Base-by-base conservation (phyloP, 2,797 vertebrate genomes). In the Paguma larvata region DNA sequence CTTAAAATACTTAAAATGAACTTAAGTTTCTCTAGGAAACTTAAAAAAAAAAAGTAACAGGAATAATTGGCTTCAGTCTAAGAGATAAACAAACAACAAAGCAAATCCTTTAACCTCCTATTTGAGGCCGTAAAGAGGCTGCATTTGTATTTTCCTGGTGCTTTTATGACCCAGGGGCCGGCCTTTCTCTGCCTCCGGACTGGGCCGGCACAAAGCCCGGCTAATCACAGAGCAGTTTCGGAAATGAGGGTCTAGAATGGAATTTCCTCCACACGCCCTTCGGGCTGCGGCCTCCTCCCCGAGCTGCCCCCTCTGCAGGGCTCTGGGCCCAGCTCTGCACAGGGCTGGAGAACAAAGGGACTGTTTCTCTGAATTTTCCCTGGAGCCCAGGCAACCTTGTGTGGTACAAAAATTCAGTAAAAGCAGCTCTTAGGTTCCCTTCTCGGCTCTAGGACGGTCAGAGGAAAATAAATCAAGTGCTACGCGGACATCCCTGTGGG, bases 191-290 rank as follows among this genome's bases (percentile, higher is more conserved):
- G 95, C 75, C 51, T 79, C 86, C 48, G 96, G 51, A 51, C 79
- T 2, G 68, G 51, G 90, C 73, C 34, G 0, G 85, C 83, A 93
- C 97, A 96, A 96, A 97, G 96, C 95, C 70, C 0, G 23, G 94
- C 91, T 98, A 97, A 97, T 98, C 94, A 89, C 83, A 75, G 91
- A 84, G 92, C 93, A 84, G 68, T 97, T 95, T 97, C 89, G 97
- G 98, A 98, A 98, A 96, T 96, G 94, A 97, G 97, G 97, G 97
- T 93, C 96, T 94, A 86, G 96, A 93, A 91, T 96, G 97, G 97
- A 93, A 97, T 98, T 97, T 98, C 97, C 97, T 97, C 94, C n/a
- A 44, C 93, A 51, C 13, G 63, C 92, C 92, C 91, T 63, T 59
- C 25, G 9, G 84, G 68, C 92, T 87, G 56, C 67, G 21, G n/a